Evolutionary conservation across 1,140 invertebrate species (phyloP), one percentile per base, ranked within the genome.

Genomic region (Caenorhabditis briggsae): DNA sequence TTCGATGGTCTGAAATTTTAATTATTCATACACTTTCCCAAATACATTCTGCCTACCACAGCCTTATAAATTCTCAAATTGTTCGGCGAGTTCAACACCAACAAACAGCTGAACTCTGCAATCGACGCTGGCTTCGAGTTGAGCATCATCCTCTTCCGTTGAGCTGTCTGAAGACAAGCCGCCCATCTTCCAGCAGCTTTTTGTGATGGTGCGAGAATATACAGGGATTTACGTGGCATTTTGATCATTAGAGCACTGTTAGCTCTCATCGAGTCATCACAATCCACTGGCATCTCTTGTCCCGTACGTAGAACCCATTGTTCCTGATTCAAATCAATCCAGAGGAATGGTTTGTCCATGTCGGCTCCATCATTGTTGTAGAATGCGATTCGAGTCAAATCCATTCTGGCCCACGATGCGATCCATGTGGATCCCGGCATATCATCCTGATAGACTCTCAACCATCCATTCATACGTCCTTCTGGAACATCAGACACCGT

Each of bases 401-500:
- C 86, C 70, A 87, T 84, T 61, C 74, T 61, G 18, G 83, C 86
- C 86, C 86, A 87, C 16, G 58, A 74, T 9, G 78, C 43, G 20
- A 86, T 59, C 84, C 86, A 85, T n/a, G 59, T 74, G 23, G 65
- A 78, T 53, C 50, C 55, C 2, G 84, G 50, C 33, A 82, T 56
- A 82, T 56, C 85, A 55, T 58, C 25, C n/a, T 50, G 56, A 64
- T 64, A 87, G 6, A 87, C 61, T 58, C 83, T 64, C 16, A 87
- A 46, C 86, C 86, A 87, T 65, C 86, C 86, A 50, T 84, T 87
- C 86, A 87, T 87, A n/a, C 86, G 46, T 85, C 83, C 86, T 14
- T 78, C 70, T 1, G 70, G 20, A 1, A 78, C 46, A 0, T 14
- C 86, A 6, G 82, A 46, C 41, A 74, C 46, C 12, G 61, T 55